Percentiles rank a stretch among this genome's conserved stretches.
phyloP scores from a whole-genome alignment of 2,797 vertebrate species.

The Mus caroli region DNA sequence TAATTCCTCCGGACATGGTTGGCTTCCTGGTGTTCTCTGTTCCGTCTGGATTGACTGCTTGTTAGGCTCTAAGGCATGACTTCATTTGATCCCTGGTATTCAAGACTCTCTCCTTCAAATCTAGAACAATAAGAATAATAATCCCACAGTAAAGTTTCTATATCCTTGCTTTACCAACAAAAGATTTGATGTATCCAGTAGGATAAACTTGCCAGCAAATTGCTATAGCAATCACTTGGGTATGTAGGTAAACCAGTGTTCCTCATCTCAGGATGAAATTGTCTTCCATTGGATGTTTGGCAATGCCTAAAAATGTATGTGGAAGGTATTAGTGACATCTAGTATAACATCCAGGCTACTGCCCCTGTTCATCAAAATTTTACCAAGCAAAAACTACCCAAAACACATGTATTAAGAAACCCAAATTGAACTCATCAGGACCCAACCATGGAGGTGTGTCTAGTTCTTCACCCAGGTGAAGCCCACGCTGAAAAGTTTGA shows the following conservation, averaged over 20 bases:
- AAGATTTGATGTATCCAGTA: background rate
- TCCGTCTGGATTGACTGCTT: background rate
- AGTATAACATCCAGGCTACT: background rate
- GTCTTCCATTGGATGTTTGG: background rate
- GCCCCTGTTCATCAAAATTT: background rate
- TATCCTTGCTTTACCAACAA: background rate
- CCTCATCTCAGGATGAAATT: background rate
- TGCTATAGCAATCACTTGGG: background rate
- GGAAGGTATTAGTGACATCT: background rate
- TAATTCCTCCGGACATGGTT: background rate
- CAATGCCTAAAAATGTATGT: background rate
- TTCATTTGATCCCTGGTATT: background rate
- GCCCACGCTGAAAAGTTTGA: background rate
- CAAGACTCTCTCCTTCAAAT: fast-evolving
- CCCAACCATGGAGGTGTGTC: background rate
- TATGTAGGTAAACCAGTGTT: background rate
- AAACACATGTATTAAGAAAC: background rate
- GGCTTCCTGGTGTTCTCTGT: background rate
- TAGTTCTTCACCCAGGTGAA: background rate
- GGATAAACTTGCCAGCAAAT: background rate
- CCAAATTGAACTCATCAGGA: background rate
- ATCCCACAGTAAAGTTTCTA: background rate
- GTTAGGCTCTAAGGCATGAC: background rate
- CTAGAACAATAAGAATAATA: background rate
- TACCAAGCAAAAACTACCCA: background rate